A percentile compares a stretch with the other conserved stretches of the same genome.
Evolutionary conservation across 2,888 invertebrate genomes (phyloP).

Genomic region (Phrixothrix hirtus): DNA sequence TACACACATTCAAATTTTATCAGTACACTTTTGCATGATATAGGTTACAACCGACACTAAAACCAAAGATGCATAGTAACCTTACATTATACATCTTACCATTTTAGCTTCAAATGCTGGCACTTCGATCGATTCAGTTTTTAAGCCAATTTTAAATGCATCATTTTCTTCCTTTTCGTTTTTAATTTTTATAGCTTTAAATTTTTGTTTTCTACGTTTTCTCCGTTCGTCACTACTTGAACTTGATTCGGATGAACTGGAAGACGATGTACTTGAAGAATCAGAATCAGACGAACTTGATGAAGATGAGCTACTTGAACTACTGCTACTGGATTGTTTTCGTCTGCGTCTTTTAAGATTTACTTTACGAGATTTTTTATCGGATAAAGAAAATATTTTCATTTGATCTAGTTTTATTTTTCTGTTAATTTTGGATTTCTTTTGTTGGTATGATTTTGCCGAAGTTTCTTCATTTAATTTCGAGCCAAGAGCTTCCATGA

Average conservation of each 20-base stretch:
- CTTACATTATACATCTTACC: too few species aligned
- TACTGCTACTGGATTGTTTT: conserved; percentile 30
- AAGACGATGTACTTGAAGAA: conserved; percentile 31
- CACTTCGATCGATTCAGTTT: too few species aligned
- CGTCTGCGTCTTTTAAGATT: conserved; percentile 19
- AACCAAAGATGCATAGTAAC: too few species aligned
- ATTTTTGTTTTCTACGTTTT: conserved; percentile 8
- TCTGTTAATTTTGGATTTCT: conserved; percentile 7
- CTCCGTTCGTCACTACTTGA: conserved; percentile 13
- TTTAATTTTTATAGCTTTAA: too few species aligned
- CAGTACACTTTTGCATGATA: too few species aligned
- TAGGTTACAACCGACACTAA: too few species aligned
- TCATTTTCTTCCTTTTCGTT: too few species aligned
- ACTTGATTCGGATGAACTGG: conserved; percentile 32
- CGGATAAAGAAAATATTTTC: conserved; percentile 1
- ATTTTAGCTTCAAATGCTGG: too few species aligned
- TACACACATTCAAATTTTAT: too few species aligned
- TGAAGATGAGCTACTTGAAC: conserved; percentile 25
- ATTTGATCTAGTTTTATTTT: not conserved
- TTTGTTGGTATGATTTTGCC: conserved; percentile 20
- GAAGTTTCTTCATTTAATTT: conserved; percentile 34
- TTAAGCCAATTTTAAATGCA: too few species aligned
- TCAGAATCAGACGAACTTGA: conserved; percentile 35
- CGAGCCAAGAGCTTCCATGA: conserved; percentile 60
- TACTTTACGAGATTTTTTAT: not conserved